Evolutionary conservation across 2,113 vertebrate genomes (phyloP).

Genomic region (Myrmecophaga tridactyla): DNA sequence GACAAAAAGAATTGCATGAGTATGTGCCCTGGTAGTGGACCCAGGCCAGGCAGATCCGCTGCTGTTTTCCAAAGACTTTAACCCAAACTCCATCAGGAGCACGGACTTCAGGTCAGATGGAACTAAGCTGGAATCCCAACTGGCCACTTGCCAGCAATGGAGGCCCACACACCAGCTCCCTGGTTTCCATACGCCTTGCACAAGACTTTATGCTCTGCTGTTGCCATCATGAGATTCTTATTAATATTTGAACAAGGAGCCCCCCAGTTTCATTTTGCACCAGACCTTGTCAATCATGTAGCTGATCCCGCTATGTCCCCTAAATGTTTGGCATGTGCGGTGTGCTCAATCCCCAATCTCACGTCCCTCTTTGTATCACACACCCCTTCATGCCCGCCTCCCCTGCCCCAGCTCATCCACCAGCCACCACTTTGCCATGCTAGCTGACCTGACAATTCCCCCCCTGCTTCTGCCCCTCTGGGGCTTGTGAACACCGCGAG

Average conservation of each 20-base stretch:
- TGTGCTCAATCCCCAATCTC: too few species aligned
- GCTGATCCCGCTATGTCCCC: not conserved
- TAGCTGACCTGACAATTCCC: not conserved
- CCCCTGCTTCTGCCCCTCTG: not conserved
- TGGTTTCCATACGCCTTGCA: not conserved
- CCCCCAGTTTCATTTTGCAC: not conserved
- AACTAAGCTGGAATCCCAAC: not conserved
- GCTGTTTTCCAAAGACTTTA: not conserved
- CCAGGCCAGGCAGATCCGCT: accelerated
- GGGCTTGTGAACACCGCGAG: not conserved
- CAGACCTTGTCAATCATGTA: accelerated
- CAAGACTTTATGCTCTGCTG: not conserved
- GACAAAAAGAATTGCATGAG: too few species aligned
- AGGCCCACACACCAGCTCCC: not conserved
- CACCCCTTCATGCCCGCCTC: accelerated
- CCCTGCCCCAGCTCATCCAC: accelerated
- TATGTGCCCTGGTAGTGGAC: too few species aligned
- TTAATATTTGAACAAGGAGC: too few species aligned
- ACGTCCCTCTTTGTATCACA: not conserved
- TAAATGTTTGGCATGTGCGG: accelerated
- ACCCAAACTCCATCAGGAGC: not conserved
- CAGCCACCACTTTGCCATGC: too few species aligned
- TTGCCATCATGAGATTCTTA: not conserved
- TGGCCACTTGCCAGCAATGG: not conserved
- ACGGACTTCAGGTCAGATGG: not conserved